Evolutionary conservation across 2,113 vertebrate species (phyloP), one percentile per base, ranked within the genome.

Genomic region (Ptyas mucosa): DNA sequence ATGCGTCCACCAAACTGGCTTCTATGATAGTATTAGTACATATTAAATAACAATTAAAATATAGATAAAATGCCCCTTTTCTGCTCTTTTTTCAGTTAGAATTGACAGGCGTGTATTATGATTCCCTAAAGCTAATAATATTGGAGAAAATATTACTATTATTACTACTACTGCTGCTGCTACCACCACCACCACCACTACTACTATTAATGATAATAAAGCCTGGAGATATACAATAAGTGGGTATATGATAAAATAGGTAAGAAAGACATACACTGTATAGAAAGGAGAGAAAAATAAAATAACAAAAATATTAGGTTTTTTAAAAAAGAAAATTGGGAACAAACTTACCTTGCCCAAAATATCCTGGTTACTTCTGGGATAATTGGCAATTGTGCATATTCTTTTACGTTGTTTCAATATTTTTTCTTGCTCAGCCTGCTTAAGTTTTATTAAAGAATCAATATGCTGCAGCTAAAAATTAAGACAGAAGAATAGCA

Each of bases 301-400:
- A 34, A 9, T 81, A 91, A 54, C 11, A 12, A 57, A 46, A 91
- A 43, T 24, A 90, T 54, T 85, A 69, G 64, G 0, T 15, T 43
- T 43, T 3, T 87, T 10, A 2, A 7, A n/a, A 51, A 51, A 51
- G 3, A 43, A 29, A 51, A 61, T 53, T 61, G 57, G 5, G 2
- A 94, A 15, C 93, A 94, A 95, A 93, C 97, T 97, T 91, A 99
- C 99, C 98, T 98, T 99, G 97, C 99, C 99, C 94, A 99, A 97
- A 96, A 99, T 96, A 94, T 99, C 98, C 51, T 94, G 97, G 94
- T 94, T 98, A 57, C 97, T 97, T 90, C 95, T 98, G 75, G 97
- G 98, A 75, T 97, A 97, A 95, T 98, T 98, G 23, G 92, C 93
- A 91, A 98, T 96, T 26, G 96, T 95, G 93, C 97, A 99, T 51